Evolutionary conservation across 2,797 vertebrate species (phyloP).

Genomic region (Neosalanx taihuensis): DNA sequence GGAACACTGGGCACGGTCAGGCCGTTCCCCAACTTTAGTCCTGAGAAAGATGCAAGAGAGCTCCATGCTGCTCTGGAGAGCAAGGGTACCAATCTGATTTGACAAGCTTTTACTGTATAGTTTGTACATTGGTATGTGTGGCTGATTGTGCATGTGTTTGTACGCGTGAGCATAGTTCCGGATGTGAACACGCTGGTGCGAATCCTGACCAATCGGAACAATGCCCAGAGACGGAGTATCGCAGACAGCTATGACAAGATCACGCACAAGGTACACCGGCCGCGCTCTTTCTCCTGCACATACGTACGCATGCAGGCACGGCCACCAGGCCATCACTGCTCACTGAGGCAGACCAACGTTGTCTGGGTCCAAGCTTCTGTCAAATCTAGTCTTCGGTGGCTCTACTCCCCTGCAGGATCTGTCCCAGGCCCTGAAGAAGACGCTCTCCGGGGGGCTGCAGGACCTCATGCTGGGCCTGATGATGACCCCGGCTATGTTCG

Average conservation of each 20-base stretch:
- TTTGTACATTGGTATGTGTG: background rate
- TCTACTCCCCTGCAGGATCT: constrained; percentile 56
- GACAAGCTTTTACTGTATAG: background rate
- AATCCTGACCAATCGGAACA: constrained; percentile 65
- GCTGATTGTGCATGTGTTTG: background rate
- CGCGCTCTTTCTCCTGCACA: background rate
- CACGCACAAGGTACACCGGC: constrained; percentile 32
- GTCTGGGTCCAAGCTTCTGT: no score
- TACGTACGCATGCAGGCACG: background rate
- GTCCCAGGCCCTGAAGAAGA: constrained; percentile 53
- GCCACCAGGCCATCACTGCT: no score
- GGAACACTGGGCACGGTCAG: constrained; percentile 70
- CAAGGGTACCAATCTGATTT: constrained; percentile 37
- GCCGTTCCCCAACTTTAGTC: constrained; percentile 62
- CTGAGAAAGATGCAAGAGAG: constrained; percentile 48
- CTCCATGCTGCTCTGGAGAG: constrained; percentile 37
- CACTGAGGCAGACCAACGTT: no score
- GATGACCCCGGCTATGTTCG: constrained; percentile 53
- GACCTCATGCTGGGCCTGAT: constrained; percentile 59
- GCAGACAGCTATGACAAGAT: constrained; percentile 47
- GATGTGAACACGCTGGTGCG: constrained; percentile 51
- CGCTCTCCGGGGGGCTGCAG: constrained; percentile 60
- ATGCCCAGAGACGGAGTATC: constrained; percentile 67
- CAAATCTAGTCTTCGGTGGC: background rate
- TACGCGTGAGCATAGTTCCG: background rate